These are phyloP conservation scores for Spongilla lacustris DNA, from an alignment of 37 sponge, comb jelly and placozoan genomes.

Conservation along the genomic window DNA sequence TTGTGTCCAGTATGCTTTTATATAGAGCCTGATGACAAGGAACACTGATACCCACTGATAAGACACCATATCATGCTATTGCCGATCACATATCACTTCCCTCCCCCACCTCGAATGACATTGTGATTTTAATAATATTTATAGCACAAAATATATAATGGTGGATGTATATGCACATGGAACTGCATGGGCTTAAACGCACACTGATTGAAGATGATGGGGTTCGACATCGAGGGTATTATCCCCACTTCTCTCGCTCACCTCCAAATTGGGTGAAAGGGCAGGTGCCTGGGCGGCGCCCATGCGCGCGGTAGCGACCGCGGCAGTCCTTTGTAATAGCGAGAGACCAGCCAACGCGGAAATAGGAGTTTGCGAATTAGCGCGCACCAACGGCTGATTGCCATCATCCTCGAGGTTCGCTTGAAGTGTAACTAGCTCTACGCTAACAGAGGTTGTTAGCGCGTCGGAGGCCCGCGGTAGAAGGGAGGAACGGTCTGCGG, in stretches of 20 bases:
- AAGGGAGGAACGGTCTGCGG: neutral
- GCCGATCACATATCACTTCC: no score
- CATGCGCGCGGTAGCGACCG: neutral
- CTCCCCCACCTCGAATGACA: no score
- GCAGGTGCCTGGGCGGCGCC: neutral
- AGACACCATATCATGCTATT: no score
- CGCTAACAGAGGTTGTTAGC: neutral
- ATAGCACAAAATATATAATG: no score
- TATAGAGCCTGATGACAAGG: no score
- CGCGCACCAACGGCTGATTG: neutral
- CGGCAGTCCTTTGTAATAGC: neutral
- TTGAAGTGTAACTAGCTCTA: neutral
- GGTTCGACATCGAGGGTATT: neutral
- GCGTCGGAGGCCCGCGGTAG: neutral
- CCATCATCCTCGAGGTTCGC: neutral
- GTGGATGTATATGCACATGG: no score
- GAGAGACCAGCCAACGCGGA: neutral
- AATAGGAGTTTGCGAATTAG: neutral
- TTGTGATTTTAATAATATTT: no score
- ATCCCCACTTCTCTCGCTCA: neutral
- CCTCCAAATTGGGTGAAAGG: neutral
- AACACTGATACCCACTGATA: no score
- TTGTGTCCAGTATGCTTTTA: no score
- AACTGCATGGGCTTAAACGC: no score
- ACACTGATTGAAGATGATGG: no score